These are phyloP conservation scores for Goniozus legneri DNA, from an alignment of 1,140 invertebrate genomes.

Conservation along the genomic window DNA sequence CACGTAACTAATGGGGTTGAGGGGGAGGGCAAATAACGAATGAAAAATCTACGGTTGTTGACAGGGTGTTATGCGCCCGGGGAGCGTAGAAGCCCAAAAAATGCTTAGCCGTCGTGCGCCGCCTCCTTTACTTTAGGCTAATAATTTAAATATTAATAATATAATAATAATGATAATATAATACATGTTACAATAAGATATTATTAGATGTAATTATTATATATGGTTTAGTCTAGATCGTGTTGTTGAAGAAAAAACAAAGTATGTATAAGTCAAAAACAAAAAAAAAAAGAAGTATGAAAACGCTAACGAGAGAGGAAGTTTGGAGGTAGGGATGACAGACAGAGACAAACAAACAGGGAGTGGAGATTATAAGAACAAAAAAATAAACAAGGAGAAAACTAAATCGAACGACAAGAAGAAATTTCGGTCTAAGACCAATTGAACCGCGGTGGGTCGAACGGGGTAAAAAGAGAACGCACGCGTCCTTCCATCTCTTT, in stretches of 20 bases:
- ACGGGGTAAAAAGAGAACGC: slow-evolving; percentile 27
- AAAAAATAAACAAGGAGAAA: too few relatives aligned
- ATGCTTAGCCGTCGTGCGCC: slow-evolving; percentile 54
- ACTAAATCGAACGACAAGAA: slow-evolving; percentile 10
- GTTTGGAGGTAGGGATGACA: background rate
- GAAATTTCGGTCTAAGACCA: slow-evolving; percentile 46
- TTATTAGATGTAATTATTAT: slow-evolving; percentile 58
- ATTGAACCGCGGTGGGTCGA: slow-evolving; percentile 39
- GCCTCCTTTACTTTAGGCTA: slow-evolving; percentile 55
- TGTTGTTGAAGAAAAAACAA: slow-evolving; percentile 54
- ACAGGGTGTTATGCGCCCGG: slow-evolving; percentile 53
- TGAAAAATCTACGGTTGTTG: slow-evolving; percentile 36
- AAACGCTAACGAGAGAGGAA: slow-evolving; percentile 9
- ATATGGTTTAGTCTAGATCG: slow-evolving; percentile 56
- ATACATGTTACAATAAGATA: slow-evolving; percentile 56
- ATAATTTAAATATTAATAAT: slow-evolving; percentile 53
- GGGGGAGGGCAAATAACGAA: too few relatives aligned
- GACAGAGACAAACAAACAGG: slow-evolving; percentile 8
- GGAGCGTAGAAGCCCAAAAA: slow-evolving; percentile 46
- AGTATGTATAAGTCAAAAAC: slow-evolving; percentile 46
- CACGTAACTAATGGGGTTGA: too few relatives aligned
- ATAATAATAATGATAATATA: slow-evolving; percentile 52
- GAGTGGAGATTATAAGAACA: too few relatives aligned
- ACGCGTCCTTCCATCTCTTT: too few relatives aligned
- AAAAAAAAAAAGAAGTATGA: slow-evolving; percentile 24